These are phyloP conservation scores for Hipposideros armiger DNA, from an alignment of 2,113 vertebrate genomes.

Conservation along the genomic window DNA sequence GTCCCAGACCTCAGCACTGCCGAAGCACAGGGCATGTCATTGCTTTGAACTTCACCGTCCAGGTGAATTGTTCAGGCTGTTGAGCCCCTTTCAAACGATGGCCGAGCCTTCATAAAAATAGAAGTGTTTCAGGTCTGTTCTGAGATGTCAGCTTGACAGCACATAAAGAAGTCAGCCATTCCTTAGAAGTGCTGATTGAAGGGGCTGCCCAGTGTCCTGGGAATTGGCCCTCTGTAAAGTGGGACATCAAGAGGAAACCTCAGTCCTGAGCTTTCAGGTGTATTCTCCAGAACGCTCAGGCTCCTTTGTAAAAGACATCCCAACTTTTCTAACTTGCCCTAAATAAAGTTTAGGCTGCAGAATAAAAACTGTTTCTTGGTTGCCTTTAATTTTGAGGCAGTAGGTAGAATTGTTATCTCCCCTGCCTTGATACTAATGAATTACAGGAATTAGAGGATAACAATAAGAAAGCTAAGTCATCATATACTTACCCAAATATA, in stretches of 20 bases:
- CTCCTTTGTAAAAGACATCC: neutral
- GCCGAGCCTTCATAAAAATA: no score
- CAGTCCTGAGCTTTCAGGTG: accelerated
- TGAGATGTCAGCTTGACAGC: neutral
- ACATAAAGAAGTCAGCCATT: neutral
- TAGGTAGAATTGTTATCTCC: neutral
- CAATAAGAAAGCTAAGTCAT: neutral
- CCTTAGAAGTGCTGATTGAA: neutral
- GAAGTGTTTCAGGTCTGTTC: neutral
- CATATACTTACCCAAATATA: neutral
- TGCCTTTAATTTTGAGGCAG: neutral
- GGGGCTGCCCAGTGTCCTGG: neutral
- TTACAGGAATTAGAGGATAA: neutral
- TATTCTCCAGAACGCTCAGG: neutral
- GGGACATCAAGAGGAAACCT: neutral
- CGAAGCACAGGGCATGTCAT: accelerated
- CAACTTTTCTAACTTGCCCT: neutral
- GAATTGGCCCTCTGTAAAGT: no score
- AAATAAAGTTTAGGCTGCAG: neutral
- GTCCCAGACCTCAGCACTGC: neutral
- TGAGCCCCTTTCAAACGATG: no score
- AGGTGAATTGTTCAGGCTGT: neutral
- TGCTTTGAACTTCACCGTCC: neutral
- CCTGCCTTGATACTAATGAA: accelerated
- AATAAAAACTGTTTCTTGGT: neutral